phyloP scores from a whole-genome alignment of 2,888 invertebrate genomes.

The Amphipoea lucens region DNA sequence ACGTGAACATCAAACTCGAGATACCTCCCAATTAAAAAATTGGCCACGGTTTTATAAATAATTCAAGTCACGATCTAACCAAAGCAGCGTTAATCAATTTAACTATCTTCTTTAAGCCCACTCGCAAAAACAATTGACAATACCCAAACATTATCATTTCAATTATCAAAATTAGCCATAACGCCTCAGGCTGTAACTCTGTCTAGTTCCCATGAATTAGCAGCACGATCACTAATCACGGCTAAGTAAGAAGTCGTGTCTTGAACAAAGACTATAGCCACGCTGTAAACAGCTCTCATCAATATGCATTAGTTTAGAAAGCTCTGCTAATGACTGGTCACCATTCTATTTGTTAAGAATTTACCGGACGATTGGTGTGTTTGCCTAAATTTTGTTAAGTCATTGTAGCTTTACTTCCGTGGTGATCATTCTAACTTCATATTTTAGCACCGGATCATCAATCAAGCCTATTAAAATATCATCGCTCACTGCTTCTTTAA shows the following conservation, averaged over 20 bases:
- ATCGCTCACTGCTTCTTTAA: too few relatives aligned
- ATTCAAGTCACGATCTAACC: neutral
- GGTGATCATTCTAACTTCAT: neutral
- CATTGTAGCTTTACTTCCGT: conserved; percentile 10
- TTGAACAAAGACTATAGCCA: conserved; percentile 46
- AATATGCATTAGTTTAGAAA: conserved; percentile 64
- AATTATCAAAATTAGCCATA: conserved; percentile 46
- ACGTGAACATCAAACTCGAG: neutral
- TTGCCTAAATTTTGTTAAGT: conserved; percentile 9
- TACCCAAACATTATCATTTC: conserved; percentile 20
- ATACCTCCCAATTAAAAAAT: neutral
- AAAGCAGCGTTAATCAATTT: neutral
- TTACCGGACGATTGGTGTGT: conserved; percentile 28
- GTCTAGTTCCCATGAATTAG: conserved; percentile 41
- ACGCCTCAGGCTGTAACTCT: conserved; percentile 31
- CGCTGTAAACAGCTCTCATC: conserved; percentile 44
- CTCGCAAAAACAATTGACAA: conserved; percentile 3
- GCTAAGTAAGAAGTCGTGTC: conserved; percentile 59
- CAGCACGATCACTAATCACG: conserved; percentile 57
- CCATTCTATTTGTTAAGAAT: conserved; percentile 33
- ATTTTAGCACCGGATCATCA: neutral
- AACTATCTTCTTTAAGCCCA: neutral
- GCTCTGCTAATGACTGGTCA: conserved; percentile 47
- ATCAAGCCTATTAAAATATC: neutral
- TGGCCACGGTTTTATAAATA: neutral